Evolutionary conservation across 1,140 invertebrate genomes (phyloP), one percentile per base, ranked within the genome.

Genomic region (Zaprionus africanus): DNA sequence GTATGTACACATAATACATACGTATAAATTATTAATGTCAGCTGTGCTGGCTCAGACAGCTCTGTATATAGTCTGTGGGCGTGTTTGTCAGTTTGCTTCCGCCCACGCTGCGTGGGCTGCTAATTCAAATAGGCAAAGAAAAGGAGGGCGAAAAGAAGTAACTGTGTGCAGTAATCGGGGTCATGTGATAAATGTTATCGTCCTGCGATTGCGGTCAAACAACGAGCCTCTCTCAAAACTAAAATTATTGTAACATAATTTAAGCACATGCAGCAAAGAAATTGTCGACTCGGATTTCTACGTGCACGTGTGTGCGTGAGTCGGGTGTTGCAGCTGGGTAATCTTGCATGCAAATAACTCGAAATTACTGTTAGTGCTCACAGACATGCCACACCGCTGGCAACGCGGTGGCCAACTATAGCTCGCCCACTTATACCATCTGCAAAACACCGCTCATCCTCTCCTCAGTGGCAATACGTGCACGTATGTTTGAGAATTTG

Each of bases 321-420:
- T 17, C 41, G 57, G 66, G 63, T 24, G 46, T 68, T 79, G 73
- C 65, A 61, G 51, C 63, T 83, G 65, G 78, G 66, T 82, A 90
- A 90, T 90, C 85, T 90, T 82, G 85, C 85, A 90, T 88, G 85
- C 85, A 90, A 90, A 90, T 90, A 90, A 85, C 85, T 85, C 79
- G 76, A 90, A 90, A 90, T 90, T 90, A 90, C 85, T 90, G 76
- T 90, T 85, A 90, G 85, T 90, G 85, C 85, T 90, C 79, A 90
- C 76, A 82, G 85, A 90, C 85, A 90, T 85, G 85, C 85, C 76
- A 90, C 76, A 78, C 67, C 46, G 28, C 38, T 59, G 43, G 65
- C 56, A 59, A 24, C 24, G 22, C 49, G 28, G 65, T 51, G 49
- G n/a, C 7, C 49, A 34, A 34, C 28, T 12, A 54, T 36, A 43